Percentiles rank a stretch among this genome's conserved stretches.
Evolutionary conservation across 53 echinoderm and acorn worm species (phyloP).

Genomic region (Antedon mediterranea): DNA sequence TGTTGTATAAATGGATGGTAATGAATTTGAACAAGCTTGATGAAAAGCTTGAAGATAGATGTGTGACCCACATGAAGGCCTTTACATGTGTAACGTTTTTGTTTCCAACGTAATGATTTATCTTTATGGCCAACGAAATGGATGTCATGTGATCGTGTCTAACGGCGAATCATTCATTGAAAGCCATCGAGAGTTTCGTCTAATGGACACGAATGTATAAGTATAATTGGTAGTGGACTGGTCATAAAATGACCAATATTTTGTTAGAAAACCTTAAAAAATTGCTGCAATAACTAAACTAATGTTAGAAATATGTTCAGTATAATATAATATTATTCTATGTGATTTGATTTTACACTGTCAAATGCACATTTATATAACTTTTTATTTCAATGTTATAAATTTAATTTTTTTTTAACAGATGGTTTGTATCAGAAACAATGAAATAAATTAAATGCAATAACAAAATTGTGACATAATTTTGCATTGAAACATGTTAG

Average conservation of each 20-base stretch:
- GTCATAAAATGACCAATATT: background rate
- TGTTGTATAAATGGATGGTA: background rate
- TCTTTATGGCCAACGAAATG: background rate
- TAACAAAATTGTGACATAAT: background rate
- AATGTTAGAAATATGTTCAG: background rate
- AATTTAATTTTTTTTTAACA: background rate
- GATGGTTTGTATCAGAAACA: background rate
- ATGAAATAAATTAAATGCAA: background rate
- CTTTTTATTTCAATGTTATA: too few species aligned
- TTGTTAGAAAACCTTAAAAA: background rate
- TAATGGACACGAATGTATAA: background rate
- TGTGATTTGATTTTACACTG: too few species aligned
- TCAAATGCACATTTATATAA: too few species aligned
- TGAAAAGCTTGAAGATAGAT: background rate
- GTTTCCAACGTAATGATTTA: background rate
- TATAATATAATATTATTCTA: background rate
- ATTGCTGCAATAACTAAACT: background rate
- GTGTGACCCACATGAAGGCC: background rate
- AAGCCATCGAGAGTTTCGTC: background rate
- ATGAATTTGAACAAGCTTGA: background rate
- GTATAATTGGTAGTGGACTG: background rate
- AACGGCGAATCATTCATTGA: background rate
- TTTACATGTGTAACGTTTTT: background rate
- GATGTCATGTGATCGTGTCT: background rate
- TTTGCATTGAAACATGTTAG: background rate